Evolutionary conservation across 2,113 vertebrate species (phyloP).

Genomic region (Sula dactylatra): DNA sequence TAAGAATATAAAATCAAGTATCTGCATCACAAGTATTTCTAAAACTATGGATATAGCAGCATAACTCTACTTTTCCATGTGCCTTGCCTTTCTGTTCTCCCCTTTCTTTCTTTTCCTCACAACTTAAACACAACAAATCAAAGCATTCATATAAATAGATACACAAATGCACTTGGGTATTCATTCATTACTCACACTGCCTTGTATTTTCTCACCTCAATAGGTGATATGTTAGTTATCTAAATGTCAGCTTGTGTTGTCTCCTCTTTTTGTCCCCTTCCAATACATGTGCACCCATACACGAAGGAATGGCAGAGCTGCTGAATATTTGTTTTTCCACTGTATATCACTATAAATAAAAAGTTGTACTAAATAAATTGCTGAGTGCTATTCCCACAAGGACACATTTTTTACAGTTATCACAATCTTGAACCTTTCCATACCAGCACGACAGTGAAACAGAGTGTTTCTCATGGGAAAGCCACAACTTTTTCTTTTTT

Average conservation of each 20-base stretch:
- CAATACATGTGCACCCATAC: not conserved
- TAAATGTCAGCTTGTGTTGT: not conserved
- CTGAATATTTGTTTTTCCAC: not conserved
- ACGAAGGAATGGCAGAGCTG: not conserved
- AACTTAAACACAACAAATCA: not conserved
- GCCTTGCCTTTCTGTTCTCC: not conserved
- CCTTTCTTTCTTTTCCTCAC: not conserved
- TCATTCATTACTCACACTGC: not conserved
- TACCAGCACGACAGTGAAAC: not conserved
- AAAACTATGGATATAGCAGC: not conserved
- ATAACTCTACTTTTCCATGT: not conserved
- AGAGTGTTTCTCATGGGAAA: not conserved
- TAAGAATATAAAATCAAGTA: not conserved
- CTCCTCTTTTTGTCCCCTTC: not conserved
- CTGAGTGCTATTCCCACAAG: not conserved
- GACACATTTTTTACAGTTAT: not conserved
- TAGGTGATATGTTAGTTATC: not conserved
- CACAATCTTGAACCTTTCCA: not conserved
- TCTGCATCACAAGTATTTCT: not conserved
- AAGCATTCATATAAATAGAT: not conserved
- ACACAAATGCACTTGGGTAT: not conserved
- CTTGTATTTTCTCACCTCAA: not conserved
- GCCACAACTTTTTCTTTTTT: not conserved
- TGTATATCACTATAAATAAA: not conserved
- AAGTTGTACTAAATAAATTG: not conserved